Evolutionary conservation across 2,113 vertebrate genomes (phyloP).

Genomic region (Ceyx cyanopectus): DNA sequence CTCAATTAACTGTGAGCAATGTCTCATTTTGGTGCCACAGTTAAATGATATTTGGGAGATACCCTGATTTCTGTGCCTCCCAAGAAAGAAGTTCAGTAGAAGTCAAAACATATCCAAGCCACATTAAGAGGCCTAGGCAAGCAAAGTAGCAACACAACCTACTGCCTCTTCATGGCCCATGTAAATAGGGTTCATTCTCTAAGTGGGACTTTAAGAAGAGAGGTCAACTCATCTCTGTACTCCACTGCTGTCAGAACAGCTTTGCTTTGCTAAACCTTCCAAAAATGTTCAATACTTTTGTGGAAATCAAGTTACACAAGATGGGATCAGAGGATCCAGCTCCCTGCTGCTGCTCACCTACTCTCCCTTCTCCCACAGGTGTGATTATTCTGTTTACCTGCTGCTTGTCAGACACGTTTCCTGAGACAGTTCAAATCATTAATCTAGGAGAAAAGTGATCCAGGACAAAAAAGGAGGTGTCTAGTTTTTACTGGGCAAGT

Average conservation of each 20-base stretch:
- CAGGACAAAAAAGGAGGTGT: not conserved
- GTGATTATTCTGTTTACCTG: not conserved
- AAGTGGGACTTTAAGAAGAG: not conserved
- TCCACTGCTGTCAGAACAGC: not conserved
- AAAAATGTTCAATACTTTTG: not conserved
- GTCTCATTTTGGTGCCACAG: constrained; percentile 16
- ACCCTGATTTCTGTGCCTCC: not conserved
- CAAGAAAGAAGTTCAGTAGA: not conserved
- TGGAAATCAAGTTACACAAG: not conserved
- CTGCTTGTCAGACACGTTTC: not conserved
- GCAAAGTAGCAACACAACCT: not conserved
- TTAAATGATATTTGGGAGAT: not conserved
- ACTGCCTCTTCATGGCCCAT: not conserved
- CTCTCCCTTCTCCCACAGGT: not conserved
- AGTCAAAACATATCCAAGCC: not conserved
- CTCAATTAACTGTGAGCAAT: constrained; percentile 2
- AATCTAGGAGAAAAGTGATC: not conserved
- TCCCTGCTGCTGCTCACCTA: not conserved
- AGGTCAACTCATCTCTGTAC: not conserved
- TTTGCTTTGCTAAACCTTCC: not conserved
- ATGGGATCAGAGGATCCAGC: not conserved
- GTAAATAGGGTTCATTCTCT: not conserved
- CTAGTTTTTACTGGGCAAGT: not conserved
- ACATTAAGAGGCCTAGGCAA: not conserved
- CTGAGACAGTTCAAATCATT: not conserved